These are phyloP conservation scores for Moxostoma hubbsi DNA, from an alignment of 2,797 vertebrate genomes.

Conservation along the genomic window DNA sequence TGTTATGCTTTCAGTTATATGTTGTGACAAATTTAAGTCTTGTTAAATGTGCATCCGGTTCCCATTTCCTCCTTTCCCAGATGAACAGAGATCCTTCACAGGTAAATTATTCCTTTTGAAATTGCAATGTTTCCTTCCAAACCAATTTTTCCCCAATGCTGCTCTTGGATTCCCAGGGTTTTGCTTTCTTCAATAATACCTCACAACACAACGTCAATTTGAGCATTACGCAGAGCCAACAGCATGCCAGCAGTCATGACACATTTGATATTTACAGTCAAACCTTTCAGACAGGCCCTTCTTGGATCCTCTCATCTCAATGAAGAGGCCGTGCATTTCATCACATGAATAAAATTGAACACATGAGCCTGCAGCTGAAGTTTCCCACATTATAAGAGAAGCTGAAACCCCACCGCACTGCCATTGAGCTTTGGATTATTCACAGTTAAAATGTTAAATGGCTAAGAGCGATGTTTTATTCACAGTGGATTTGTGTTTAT, in stretches of 20 bases:
- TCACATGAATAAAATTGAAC: slow-evolving; percentile 5
- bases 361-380: not conserved
- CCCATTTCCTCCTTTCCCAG: no score
- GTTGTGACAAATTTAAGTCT: no score
- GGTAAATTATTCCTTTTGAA: no score
- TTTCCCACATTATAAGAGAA: slow-evolving; percentile 1
- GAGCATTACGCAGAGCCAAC: not conserved
- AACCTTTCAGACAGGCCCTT: not conserved
- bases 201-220: not conserved
- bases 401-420: not conserved
- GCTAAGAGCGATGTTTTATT: not conserved
- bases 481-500: not conserved
- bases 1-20: no score
- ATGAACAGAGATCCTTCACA: no score
- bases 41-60: no score
- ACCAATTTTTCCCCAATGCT: no score
- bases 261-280: slow-evolving; percentile 16
- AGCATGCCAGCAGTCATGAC: not conserved
- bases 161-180: not conserved
- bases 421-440: not conserved
- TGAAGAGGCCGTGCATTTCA: slow-evolving; percentile 7
- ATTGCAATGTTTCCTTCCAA: no score
- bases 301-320: not conserved
- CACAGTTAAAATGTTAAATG: slow-evolving; percentile 13
- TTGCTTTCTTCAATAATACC: slow-evolving; percentile 8